Conservation (phyloP, 35 echinoderm and acorn worm genomes). For the Nesometra sesokonis region DNA sequence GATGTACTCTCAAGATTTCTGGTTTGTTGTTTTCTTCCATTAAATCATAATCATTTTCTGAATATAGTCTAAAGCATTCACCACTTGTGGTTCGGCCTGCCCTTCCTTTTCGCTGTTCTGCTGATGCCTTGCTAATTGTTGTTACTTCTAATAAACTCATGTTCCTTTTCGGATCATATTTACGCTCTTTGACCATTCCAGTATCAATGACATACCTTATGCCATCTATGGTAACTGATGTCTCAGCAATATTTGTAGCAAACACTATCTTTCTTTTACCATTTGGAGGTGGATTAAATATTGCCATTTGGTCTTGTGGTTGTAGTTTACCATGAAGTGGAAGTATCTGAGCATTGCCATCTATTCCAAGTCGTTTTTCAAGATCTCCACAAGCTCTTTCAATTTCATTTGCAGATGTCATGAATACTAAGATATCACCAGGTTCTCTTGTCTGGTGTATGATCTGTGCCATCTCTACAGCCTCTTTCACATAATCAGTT, state of each 20-base stretch:
- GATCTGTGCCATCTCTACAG: neutral
- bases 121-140: constrained; percentile 17
- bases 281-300: constrained; percentile 1
- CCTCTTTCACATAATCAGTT: constrained; percentile 12
- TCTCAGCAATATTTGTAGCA: constrained; percentile 40
- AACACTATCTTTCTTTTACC: constrained; percentile 33
- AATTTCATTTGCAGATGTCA: constrained; percentile 33
- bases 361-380: neutral
- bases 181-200: constrained; percentile 32
- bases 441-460: neutral
- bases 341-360: constrained; percentile 13
- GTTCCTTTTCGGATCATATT: constrained; percentile 27
- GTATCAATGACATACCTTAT: constrained; percentile 34
- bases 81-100: constrained; percentile 24
- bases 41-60: constrained; percentile 14
- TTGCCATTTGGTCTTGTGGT: constrained; percentile 28
- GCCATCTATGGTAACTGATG: constrained; percentile 33
- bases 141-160: constrained; percentile 41
- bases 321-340: constrained; percentile 37
- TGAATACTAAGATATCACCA: constrained; percentile 35
- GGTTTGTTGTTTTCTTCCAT: constrained; percentile 25
- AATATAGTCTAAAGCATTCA: constrained; percentile 19
- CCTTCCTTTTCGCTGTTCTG: constrained; percentile 24
- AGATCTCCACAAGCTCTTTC: constrained; percentile 28
- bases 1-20: constrained; percentile 36